Base-by-base conservation (phyloP, 2,113 vertebrate genomes). In the Gambusia holbrooki region DNA sequence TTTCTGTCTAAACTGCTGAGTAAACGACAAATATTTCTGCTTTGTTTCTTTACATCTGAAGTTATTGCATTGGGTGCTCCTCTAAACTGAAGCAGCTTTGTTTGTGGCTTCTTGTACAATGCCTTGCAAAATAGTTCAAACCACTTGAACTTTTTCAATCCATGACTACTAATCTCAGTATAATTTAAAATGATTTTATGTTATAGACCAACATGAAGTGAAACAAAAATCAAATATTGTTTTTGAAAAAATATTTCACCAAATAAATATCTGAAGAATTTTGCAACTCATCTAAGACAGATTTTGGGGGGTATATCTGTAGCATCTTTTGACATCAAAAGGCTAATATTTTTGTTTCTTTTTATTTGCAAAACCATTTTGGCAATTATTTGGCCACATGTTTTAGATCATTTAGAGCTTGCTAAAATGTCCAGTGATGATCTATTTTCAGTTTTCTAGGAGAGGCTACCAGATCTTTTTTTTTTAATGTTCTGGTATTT, bases 1-100 rank as follows among this genome's bases (percentile, higher is more conserved):
- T 58, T 70, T 40, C 4, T 58, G 67, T 32, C 35, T 11, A 51
- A 74, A 17, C 61, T 30, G 29, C 60, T 78, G 79, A 72, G n/a
- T 13, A 60, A 64, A 62, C 8, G n/a, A 5, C 51, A 17, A 62
- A 35, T 37, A 30, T 35, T 33, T 71, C 9, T 68, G 76, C 48
- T 70, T 51, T 68, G 15, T 27, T 70, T 54, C 6, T 14, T 14
- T 12, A 1, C 17, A 32, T 33, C 8, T 25, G 35, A 64, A 7
- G n/a, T 4, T 45, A 17, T 28, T 32, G 25, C 51, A 62, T 4
- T 42, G 58, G 33, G n/a, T 30, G 4, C 19, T n/a, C 28, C 14
- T 75, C 37, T 8, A 10, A n/a, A 37, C 48, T 65, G 22, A 35
- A 29, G 28, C 27, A 63, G 60, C 45, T 62, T 28, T 51, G 29